These are phyloP conservation scores for Turritopsis dohrnii DNA, from an alignment of 30 jellyfish, hydroid and myxozoan species.

Conservation along the genomic window DNA sequence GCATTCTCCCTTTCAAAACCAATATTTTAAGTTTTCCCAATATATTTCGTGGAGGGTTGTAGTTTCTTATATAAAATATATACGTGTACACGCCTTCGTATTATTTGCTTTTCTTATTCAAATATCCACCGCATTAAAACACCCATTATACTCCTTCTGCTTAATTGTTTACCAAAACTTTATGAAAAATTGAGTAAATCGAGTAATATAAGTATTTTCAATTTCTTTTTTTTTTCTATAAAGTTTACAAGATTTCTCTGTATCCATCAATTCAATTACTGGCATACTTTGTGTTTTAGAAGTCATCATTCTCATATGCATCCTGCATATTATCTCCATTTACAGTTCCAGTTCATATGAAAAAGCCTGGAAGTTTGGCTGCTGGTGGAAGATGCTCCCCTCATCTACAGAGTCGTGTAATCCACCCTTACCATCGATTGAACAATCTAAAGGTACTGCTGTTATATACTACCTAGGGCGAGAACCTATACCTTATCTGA, in stretches of 20 bases:
- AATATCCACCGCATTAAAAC: too few species aligned
- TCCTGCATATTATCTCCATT: conserved; percentile 2
- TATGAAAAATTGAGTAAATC: too few species aligned
- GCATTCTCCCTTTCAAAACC: too few species aligned
- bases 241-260: not conserved
- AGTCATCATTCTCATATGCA: not conserved
- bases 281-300: not conserved
- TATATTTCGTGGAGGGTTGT: too few species aligned
- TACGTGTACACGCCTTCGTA: too few species aligned
- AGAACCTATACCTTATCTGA: conserved; percentile 95
- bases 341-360: conserved; percentile 52
- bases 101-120: too few species aligned
- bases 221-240: too few species aligned
- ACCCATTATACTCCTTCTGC: too few species aligned
- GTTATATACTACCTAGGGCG: conserved; percentile 74
- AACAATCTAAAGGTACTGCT: conserved; percentile 49
- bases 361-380: conserved; percentile 45
- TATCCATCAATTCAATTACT: not conserved
- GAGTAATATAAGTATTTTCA: conserved; percentile 44
- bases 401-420: conserved; percentile 76
- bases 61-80: too few species aligned
- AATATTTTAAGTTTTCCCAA: too few species aligned
- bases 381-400: conserved; percentile 86
- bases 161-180: too few species aligned
- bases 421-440: conserved; percentile 77